These are phyloP conservation scores for Brachyalestes nurse DNA, from an alignment of 2,797 vertebrate species.

Conservation along the genomic window DNA sequence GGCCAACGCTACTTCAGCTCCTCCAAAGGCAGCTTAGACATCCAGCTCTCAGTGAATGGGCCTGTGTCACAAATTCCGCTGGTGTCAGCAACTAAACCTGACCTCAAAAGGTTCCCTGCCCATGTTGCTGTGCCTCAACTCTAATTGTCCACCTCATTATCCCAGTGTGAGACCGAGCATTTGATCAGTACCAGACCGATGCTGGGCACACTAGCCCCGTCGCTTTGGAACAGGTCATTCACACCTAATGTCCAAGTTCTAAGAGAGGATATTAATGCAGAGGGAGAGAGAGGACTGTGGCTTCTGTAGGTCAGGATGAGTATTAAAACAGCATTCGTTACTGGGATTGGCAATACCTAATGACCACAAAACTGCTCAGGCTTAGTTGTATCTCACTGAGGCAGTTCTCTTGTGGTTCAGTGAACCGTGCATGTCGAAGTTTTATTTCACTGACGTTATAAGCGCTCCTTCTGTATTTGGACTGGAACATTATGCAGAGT, in stretches of 20 bases:
- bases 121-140: slow-evolving; percentile 13
- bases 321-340: slow-evolving; percentile 26
- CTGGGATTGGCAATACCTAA: slow-evolving; percentile 1
- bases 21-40: slow-evolving; percentile 23
- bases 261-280: slow-evolving; percentile 1
- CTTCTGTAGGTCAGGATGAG: slow-evolving; percentile 14
- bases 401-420: slow-evolving; percentile 18
- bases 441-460: slow-evolving; percentile 19
- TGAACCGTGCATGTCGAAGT: slow-evolving; percentile 10
- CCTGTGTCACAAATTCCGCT: slow-evolving; percentile 28
- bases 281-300: slow-evolving; percentile 29
- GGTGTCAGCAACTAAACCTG: slow-evolving; percentile 35
- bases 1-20: slow-evolving; percentile 9
- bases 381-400: slow-evolving; percentile 10
- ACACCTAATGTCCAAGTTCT: slow-evolving; percentile 60
- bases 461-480: background rate
- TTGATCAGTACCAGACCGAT: slow-evolving; percentile 46
- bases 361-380: slow-evolving; percentile 12
- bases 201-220: slow-evolving; percentile 50
- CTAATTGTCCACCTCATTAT: slow-evolving; percentile 39
- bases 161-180: slow-evolving; percentile 25
- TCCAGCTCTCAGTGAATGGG: background rate
- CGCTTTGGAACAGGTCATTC: slow-evolving; percentile 62
- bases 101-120: slow-evolving; percentile 41
- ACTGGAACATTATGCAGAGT: slow-evolving; percentile 1